Conservation (phyloP, 2,113 vertebrate species). For the Rhagologus leucostigma region DNA sequence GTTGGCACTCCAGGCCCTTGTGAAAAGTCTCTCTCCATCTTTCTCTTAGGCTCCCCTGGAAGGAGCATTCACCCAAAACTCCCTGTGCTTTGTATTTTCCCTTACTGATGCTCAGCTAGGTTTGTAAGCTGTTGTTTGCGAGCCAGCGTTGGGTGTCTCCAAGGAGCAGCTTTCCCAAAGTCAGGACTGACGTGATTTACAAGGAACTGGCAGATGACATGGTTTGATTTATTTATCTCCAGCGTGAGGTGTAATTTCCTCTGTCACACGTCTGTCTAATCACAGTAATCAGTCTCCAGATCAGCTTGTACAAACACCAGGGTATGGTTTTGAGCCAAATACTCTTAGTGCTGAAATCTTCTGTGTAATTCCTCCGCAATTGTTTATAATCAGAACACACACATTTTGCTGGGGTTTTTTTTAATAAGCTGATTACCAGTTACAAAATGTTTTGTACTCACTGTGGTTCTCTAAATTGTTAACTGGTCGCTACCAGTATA, state of each 20-base stretch:
- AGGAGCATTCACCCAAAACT: neutral
- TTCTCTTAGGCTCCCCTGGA: neutral
- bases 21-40: neutral
- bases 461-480: slow-evolving; percentile 75
- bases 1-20: neutral
- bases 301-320: slow-evolving; percentile 43
- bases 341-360: slow-evolving; percentile 26
- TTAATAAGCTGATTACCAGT: slow-evolving; percentile 79
- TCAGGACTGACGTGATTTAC: neutral
- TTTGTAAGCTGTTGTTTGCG: neutral
- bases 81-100: rapidly evolving
- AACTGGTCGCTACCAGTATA: slow-evolving; percentile 77
- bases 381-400: slow-evolving; percentile 70
- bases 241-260: neutral
- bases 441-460: slow-evolving; percentile 69
- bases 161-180: neutral
- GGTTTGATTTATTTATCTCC: slow-evolving; percentile 19
- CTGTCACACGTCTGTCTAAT: slow-evolving; percentile 42
- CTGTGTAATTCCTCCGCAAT: slow-evolving; percentile 37
- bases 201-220: neutral
- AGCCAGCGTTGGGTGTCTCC: neutral
- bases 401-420: slow-evolving; percentile 57
- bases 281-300: slow-evolving; percentile 32
- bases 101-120: neutral
- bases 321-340: slow-evolving; percentile 20